A percentile compares a stretch with the other conserved stretches of the same genome.
Conservation (phyloP, 2,113 vertebrate species). For the Notothenia coriiceps region DNA sequence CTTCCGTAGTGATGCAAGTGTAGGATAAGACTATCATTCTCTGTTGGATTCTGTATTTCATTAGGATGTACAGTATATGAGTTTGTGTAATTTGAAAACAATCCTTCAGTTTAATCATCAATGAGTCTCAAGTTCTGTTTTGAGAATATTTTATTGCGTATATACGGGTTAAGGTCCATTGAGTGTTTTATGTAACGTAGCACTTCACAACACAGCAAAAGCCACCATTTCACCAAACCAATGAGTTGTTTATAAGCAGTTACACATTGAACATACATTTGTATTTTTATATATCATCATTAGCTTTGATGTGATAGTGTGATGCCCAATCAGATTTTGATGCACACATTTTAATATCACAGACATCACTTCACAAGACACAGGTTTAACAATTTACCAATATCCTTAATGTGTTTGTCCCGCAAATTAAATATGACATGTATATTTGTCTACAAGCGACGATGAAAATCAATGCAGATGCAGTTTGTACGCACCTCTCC, state of each 20-base stretch:
- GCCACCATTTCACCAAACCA: slow-evolving; percentile 71
- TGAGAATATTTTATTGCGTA: slow-evolving; percentile 74
- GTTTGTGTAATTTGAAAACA: background rate
- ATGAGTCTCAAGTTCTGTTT: slow-evolving; percentile 1
- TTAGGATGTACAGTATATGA: background rate
- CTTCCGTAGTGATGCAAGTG: too few species aligned
- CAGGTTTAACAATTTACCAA: slow-evolving; percentile 50
- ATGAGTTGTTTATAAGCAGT: slow-evolving; percentile 56
- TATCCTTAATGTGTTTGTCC: slow-evolving; percentile 20
- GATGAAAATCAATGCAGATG: background rate
- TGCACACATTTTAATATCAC: slow-evolving; percentile 63
- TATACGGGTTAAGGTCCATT: slow-evolving; percentile 63
- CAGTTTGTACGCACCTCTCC: slow-evolving; percentile 23
- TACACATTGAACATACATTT: slow-evolving; percentile 66
- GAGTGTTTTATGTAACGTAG: slow-evolving; percentile 63
- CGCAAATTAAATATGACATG: slow-evolving; percentile 40
- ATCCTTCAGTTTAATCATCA: background rate
- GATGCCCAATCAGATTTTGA: slow-evolving; percentile 44
- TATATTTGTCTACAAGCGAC: slow-evolving; percentile 9
- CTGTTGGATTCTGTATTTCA: background rate
- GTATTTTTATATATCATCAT: slow-evolving; percentile 37
- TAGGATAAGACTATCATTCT: too few species aligned
- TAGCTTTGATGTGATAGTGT: slow-evolving; percentile 42
- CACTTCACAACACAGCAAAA: slow-evolving; percentile 76
- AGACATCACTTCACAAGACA: slow-evolving; percentile 72